phyloP scores from a whole-genome alignment of 2,797 vertebrate species.

The Poliocrania exsul region DNA sequence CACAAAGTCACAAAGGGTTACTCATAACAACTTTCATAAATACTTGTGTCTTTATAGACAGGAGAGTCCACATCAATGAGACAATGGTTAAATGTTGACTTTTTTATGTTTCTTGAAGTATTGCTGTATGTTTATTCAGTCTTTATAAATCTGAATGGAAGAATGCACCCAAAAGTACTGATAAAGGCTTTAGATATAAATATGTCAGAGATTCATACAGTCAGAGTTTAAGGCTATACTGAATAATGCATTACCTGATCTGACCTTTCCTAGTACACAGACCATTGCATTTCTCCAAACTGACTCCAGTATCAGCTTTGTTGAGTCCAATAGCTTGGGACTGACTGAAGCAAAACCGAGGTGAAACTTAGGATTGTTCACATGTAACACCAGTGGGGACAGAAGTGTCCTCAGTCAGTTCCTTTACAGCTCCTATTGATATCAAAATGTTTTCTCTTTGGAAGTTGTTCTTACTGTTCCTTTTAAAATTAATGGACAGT shows the following conservation, averaged over 20 bases:
- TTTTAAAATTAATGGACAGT: not conserved
- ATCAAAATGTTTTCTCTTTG: not conserved
- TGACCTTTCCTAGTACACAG: slow-evolving; percentile 31
- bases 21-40: not conserved
- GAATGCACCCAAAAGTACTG: not conserved
- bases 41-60: not conserved
- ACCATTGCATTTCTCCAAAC: not conserved
- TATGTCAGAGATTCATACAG: not conserved
- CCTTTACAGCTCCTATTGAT: not conserved
- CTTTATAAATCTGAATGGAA: not conserved
- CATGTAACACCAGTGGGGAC: rapidly evolving
- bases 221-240: not conserved
- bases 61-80: not conserved
- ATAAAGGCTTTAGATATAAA: not conserved
- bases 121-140: not conserved
- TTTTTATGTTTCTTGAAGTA: not conserved
- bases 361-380: rapidly evolving
- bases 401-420: not conserved
- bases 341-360: not conserved
- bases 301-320: not conserved
- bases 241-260: slow-evolving; percentile 9
- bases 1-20: not conserved
- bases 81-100: not conserved
- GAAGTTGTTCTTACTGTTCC: not conserved
- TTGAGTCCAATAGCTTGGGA: not conserved